Percentiles rank a stretch among this genome's conserved stretches.
These are phyloP conservation scores for Erannis defoliaria DNA, from an alignment of 2,888 invertebrate species.

Conservation along the genomic window DNA sequence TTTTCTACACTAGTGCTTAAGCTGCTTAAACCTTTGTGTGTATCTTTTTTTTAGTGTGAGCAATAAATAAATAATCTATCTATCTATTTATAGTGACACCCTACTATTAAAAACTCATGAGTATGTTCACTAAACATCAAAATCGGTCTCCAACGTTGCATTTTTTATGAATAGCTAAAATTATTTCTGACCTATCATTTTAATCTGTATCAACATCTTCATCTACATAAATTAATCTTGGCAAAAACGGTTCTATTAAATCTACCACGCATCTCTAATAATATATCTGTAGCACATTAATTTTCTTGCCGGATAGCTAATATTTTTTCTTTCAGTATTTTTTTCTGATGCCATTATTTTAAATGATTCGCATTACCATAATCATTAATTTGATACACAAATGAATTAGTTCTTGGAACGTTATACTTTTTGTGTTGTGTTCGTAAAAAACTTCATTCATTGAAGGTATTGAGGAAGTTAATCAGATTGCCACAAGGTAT, in stretches of 20 bases:
- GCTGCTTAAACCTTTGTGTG: no score
- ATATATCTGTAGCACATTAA: constrained; percentile 38
- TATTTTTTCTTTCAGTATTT: constrained; percentile 17
- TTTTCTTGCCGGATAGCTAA: constrained; percentile 35
- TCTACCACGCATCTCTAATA: constrained; percentile 35
- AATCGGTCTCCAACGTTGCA: neutral
- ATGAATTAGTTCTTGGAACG: constrained; percentile 38
- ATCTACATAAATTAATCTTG: constrained; percentile 15
- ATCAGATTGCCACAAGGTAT: no score
- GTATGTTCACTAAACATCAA: neutral
- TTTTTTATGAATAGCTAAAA: constrained; percentile 1
- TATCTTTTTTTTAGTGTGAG: no score
- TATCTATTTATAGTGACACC: neutral
- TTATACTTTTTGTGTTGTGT: constrained; percentile 36
- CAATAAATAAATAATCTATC: no score
- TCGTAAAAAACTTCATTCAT: constrained; percentile 15
- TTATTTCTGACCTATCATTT: constrained; percentile 1
- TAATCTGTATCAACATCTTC: constrained; percentile 25
- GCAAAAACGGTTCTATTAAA: constrained; percentile 26
- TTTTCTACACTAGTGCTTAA: no score
- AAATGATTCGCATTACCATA: constrained; percentile 45
- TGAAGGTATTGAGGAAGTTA: constrained; percentile 17
- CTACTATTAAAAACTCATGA: neutral
- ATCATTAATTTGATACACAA: constrained; percentile 42
- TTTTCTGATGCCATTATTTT: constrained; percentile 43